Evolutionary conservation across 2,113 vertebrate genomes (phyloP).

Genomic region (Cisticola juncidis): DNA sequence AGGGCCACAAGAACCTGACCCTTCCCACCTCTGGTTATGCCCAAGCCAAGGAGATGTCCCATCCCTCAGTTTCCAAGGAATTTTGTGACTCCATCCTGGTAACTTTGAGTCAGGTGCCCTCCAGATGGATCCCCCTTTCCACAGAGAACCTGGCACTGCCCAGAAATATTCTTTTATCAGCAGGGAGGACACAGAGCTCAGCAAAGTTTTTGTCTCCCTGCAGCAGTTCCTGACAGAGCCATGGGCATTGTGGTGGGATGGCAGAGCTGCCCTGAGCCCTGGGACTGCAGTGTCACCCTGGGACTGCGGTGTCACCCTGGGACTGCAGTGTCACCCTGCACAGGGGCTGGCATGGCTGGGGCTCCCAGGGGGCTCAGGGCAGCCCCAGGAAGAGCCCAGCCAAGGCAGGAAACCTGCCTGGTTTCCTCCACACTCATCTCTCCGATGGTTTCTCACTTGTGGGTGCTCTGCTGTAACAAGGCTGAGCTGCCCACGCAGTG

Average conservation of each 20-base stretch:
- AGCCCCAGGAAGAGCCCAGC: not conserved
- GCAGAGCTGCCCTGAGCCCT: not conserved
- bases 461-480: constrained; percentile 17
- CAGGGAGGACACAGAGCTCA: not conserved
- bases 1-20: not conserved
- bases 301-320: too few relatives aligned
- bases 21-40: not conserved
- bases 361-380: rapidly evolving
- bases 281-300: rapidly evolving
- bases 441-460: rapidly evolving
- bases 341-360: not conserved
- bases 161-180: not conserved
- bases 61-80: not conserved
- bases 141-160: not conserved
- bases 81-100: not conserved
- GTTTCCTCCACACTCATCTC: not conserved
- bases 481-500: not conserved
- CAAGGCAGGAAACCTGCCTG: not conserved
- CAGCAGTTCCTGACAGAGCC: not conserved
- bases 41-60: not conserved
- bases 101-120: not conserved
- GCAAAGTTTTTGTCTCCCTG: not conserved
- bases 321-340: rapidly evolving
- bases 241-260: rapidly evolving
- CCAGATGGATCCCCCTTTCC: not conserved